These are phyloP conservation scores for Platycercus adscitus DNA, from an alignment of 2,113 vertebrate species.

Conservation along the genomic window DNA sequence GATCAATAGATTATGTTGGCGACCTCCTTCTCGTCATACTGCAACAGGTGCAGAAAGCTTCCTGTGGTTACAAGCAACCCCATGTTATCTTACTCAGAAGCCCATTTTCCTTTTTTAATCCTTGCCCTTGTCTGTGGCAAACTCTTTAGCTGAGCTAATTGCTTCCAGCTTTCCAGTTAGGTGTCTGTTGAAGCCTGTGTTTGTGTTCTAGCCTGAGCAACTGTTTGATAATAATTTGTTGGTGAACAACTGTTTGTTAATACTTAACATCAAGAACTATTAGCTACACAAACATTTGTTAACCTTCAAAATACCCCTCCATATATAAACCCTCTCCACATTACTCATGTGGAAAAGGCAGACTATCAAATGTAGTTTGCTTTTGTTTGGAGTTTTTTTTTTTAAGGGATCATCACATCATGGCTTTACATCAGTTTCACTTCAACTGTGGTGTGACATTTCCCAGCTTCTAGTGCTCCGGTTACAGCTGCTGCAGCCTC, in stretches of 20 bases:
- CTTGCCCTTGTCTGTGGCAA: background rate
- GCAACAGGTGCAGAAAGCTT: background rate
- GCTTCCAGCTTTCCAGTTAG: background rate
- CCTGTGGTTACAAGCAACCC: background rate
- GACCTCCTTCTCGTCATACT: background rate
- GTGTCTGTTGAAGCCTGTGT: background rate
- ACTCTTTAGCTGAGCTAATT: background rate
- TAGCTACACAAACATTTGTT: background rate
- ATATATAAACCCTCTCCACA: background rate
- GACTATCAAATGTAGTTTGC: background rate
- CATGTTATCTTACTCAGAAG: background rate
- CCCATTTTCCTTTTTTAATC: background rate
- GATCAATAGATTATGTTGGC: background rate
- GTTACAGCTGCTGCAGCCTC: background rate
- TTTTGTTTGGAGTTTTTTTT: background rate
- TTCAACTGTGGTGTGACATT: constrained; percentile 31
- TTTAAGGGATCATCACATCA: background rate
- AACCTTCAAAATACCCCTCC: background rate
- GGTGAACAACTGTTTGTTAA: background rate
- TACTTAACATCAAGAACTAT: background rate
- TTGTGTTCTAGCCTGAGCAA: background rate
- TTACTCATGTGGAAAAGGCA: background rate
- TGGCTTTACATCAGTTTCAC: constrained; percentile 13
- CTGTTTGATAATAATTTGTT: background rate
- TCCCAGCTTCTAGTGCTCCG: constrained; percentile 11